These are phyloP conservation scores for Ephestia elutella DNA, from an alignment of 1,140 invertebrate genomes.

Conservation along the genomic window DNA sequence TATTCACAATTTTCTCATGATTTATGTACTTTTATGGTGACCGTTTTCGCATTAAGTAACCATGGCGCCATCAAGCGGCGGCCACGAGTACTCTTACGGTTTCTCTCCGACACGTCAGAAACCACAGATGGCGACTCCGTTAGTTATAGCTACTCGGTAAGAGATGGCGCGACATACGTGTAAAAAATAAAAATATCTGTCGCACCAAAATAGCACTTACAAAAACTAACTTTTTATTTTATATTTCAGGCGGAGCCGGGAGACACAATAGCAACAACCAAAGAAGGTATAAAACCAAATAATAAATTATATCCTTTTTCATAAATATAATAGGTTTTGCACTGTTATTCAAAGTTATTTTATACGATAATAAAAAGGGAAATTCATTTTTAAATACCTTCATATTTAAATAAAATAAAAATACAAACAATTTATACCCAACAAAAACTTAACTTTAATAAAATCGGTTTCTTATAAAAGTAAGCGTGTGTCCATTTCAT, in stretches of 20 bases:
- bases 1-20: neutral
- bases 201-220: too few relatives aligned
- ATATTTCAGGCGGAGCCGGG: constrained; percentile 67
- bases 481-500: too few relatives aligned
- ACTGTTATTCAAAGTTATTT: too few relatives aligned
- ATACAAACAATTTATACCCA: too few relatives aligned
- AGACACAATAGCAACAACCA: constrained; percentile 72
- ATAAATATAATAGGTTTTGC: too few relatives aligned
- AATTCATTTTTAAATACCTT: too few relatives aligned
- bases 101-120: constrained; percentile 42
- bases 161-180: constrained; percentile 54
- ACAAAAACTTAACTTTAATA: too few relatives aligned
- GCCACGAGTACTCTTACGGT: constrained; percentile 58
- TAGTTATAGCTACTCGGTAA: constrained; percentile 62
- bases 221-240: constrained; percentile 11
- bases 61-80: constrained; percentile 73
- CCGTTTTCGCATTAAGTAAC: constrained; percentile 62
- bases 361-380: too few relatives aligned
- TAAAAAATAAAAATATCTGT: too few relatives aligned
- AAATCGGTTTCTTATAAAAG: too few relatives aligned
- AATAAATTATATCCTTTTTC: too few relatives aligned
- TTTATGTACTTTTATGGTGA: constrained; percentile 69
- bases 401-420: too few relatives aligned
- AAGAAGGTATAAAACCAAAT: constrained; percentile 58
- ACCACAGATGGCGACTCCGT: constrained; percentile 19